These are phyloP conservation scores for Fistularia tabacaria DNA, from an alignment of 2,797 vertebrate genomes.

Conservation along the genomic window DNA sequence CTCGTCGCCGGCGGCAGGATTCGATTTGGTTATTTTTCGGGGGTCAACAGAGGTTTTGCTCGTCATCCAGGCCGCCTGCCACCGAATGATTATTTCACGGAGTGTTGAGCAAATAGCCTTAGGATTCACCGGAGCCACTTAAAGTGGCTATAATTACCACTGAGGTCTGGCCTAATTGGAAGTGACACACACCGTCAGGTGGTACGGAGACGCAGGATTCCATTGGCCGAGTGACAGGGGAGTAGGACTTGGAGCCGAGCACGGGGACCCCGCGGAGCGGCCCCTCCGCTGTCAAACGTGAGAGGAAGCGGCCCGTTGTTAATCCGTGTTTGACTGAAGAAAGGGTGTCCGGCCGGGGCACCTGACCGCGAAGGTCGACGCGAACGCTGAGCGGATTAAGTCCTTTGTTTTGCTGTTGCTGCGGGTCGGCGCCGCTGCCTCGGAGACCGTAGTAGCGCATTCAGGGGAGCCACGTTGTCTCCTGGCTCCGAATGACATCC, in stretches of 20 bases:
- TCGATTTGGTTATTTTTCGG: constrained; percentile 7
- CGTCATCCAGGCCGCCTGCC: not conserved
- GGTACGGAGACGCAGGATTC: constrained; percentile 51
- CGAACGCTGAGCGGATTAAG: constrained; percentile 58
- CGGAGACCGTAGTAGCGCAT: constrained; percentile 10
- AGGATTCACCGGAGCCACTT: constrained; percentile 52
- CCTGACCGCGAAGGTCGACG: constrained; percentile 20
- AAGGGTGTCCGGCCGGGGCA: constrained; percentile 15
- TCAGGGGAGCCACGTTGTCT: constrained; percentile 7
- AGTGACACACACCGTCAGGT: constrained; percentile 78
- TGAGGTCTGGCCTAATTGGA: constrained; percentile 73
- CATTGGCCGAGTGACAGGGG: constrained; percentile 19
- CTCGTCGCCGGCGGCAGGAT: constrained; percentile 4
- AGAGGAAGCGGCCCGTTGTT: constrained; percentile 22
- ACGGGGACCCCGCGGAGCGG: not conserved
- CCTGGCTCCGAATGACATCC: constrained; percentile 12
- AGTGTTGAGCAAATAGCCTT: constrained; percentile 50
- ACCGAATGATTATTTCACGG: constrained; percentile 44
- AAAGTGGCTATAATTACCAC: constrained; percentile 70
- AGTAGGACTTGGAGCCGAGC: constrained; percentile 19
- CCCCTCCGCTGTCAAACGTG: constrained; percentile 15
- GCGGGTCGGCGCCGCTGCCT: constrained; percentile 20
- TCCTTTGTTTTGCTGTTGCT: constrained; percentile 49
- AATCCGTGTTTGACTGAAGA: constrained; percentile 35
- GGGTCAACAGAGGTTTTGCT: constrained; percentile 5